A percentile compares a stretch with the other conserved stretches of the same genome.
These are phyloP conservation scores for Drosophila greeni DNA, from an alignment of 2,888 invertebrate species.

Conservation along the genomic window DNA sequence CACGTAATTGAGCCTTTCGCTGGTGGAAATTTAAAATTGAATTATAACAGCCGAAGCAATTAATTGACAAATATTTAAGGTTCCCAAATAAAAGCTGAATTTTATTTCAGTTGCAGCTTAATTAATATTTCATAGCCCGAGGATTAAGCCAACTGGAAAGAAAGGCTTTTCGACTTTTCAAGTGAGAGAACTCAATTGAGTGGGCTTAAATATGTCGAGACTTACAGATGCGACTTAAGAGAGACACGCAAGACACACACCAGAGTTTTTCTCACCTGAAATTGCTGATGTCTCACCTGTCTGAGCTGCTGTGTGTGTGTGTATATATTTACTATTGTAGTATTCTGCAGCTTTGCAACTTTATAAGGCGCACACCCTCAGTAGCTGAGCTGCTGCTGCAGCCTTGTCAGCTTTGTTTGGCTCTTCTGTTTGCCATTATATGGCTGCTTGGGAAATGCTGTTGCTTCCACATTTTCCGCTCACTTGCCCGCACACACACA, in stretches of 20 bases:
- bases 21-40: neutral
- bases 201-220: neutral
- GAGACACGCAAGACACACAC: neutral
- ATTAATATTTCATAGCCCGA: slow-evolving; percentile 2
- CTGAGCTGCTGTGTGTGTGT: slow-evolving; percentile 11
- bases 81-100: neutral
- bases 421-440: slow-evolving; percentile 42
- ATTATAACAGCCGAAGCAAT: slow-evolving; percentile 1
- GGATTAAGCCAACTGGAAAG: neutral
- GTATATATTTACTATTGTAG: slow-evolving; percentile 1
- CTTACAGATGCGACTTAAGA: slow-evolving; percentile 4
- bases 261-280: slow-evolving; percentile 17
- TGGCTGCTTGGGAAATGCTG: slow-evolving; percentile 45
- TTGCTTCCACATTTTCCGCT: slow-evolving; percentile 61
- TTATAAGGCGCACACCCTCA: slow-evolving; percentile 20
- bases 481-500: slow-evolving; percentile 40
- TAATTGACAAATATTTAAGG: slow-evolving; percentile 1
- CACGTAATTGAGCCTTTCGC: neutral
- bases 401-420: slow-evolving; percentile 53
- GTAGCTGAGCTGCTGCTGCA: slow-evolving; percentile 23
- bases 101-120: neutral
- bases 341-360: slow-evolving; percentile 27
- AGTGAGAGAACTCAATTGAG: slow-evolving; percentile 2
- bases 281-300: slow-evolving; percentile 17
- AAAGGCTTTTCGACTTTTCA: neutral